Conservation (phyloP, 2,797 vertebrate genomes). For the Mallotus villosus region DNA sequence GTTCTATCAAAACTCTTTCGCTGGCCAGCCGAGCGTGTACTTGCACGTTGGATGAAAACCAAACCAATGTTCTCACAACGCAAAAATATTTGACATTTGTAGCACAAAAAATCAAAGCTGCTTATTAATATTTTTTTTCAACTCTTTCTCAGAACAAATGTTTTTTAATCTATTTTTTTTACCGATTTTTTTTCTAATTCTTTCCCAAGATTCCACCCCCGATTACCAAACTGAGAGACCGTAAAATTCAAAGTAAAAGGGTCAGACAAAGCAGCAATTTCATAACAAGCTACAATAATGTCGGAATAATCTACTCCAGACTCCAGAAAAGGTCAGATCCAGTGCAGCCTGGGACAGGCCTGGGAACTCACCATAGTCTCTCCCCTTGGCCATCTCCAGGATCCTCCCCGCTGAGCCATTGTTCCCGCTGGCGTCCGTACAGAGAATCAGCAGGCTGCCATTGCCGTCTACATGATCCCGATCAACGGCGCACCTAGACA, state of each 20-base stretch:
- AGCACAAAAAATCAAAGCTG: background rate
- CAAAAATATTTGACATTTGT: constrained; percentile 7
- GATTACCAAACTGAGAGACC: constrained; percentile 36
- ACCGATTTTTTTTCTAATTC: constrained; percentile 33
- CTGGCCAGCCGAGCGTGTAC: constrained; percentile 38
- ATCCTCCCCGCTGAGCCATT: constrained; percentile 92
- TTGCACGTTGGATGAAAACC: constrained; percentile 34
- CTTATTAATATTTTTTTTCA: background rate
- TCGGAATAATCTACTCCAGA: constrained; percentile 26
- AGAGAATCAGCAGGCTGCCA: constrained; percentile 90
- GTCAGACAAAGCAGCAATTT: constrained; percentile 25
- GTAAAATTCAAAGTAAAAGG: constrained; percentile 35
- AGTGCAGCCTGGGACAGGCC: constrained; percentile 16
- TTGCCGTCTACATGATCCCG: constrained; percentile 83
- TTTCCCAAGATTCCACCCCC: constrained; percentile 33
- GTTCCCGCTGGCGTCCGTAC: constrained; percentile 90
- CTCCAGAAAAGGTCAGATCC: constrained; percentile 20
- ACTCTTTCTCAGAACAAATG: background rate
- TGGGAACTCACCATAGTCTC: constrained; percentile 90
- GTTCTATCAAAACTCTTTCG: constrained; percentile 46
- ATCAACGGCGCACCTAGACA: constrained; percentile 92
- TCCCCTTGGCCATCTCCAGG: constrained; percentile 92
- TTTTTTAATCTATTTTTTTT: constrained; percentile 26
- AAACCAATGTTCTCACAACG: constrained; percentile 56
- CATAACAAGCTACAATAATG: constrained; percentile 24